Conservation (phyloP, 2,113 vertebrate genomes). For the Rattus norvegicus region DNA sequence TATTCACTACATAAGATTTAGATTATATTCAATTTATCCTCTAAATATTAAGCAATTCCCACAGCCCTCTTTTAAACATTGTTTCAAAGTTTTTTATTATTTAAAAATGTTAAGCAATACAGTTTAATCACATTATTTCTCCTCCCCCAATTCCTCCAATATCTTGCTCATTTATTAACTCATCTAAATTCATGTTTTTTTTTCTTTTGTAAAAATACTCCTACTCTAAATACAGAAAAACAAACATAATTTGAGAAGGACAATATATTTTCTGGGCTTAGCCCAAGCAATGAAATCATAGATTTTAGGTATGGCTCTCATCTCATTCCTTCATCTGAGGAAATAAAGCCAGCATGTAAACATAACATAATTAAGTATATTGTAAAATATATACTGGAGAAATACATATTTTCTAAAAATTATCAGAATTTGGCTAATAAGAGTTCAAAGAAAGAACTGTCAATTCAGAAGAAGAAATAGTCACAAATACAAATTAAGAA, state of each 20-base stretch:
- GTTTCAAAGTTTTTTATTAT: background rate
- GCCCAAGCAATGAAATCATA: too few species aligned
- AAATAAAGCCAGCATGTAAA: too few species aligned
- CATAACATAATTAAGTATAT: background rate
- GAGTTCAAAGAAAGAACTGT: background rate
- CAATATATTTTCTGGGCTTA: too few species aligned
- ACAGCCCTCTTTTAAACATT: background rate
- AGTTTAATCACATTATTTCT: background rate
- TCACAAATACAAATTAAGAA: background rate
- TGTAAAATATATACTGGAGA: background rate
- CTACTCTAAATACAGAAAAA: background rate
- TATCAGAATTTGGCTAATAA: background rate
- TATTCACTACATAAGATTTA: too few species aligned
- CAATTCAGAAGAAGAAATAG: background rate
- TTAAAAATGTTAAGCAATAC: background rate
- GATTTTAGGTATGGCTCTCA: too few species aligned
- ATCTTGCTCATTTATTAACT: background rate
- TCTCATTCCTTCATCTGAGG: too few species aligned
- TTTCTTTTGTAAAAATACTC: background rate
- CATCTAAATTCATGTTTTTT: background rate
- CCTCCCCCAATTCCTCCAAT: background rate
- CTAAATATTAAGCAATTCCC: background rate
- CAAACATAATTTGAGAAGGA: background rate
- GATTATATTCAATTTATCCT: background rate
- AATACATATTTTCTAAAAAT: background rate